Base-by-base conservation (phyloP, 2,888 invertebrate genomes). In the Dione vanillae region DNA sequence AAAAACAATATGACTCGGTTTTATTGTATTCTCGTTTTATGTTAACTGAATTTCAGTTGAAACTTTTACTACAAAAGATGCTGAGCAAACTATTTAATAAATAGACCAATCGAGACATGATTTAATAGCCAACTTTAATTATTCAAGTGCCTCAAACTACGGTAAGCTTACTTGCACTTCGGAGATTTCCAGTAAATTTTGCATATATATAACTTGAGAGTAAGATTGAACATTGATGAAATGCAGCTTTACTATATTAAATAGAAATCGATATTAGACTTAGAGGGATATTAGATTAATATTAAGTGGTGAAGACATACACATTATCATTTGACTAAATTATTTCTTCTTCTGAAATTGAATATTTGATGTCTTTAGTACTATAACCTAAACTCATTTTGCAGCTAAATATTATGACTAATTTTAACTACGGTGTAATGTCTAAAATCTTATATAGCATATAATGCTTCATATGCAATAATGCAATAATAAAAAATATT, bases 111-210 rank as follows among this genome's bases (percentile, higher is more conserved):
- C 56, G 7, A 56, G 56, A 40, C 56, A 35, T 61, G 45, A 61
- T 45, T 61, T 61, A 61, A 61, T 61, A 61, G 27, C 61, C 0
- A 45, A 61, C 35, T 61, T 61, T 45, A 61, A 61, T 61, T 61
- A 61, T 61, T 61, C 45, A 35, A 45, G 45, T 61, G 61, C 27
- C 61, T 45, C 45, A 27, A 61, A 45, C 27, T 61, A 45, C 61
- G 45, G 61, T 61, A 45, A 45, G 45, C 61, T 61, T 61, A 61
- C 45, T 67, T 67, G 51, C 61, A 67, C 43, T 43, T 49, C 35
- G 61, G 51, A 67, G 61, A 52, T 52, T 67, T 67, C 61, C 43
- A 59, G 51, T 19, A 11, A 67, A 67, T 51, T 67, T 45, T 52
- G 67, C 67, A 67, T 67, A 67, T 61, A 51, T 35, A 51, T 51